Evolutionary conservation across 2,113 vertebrate genomes (phyloP).

Genomic region (Sinocyclocheilus rhinocerous): DNA sequence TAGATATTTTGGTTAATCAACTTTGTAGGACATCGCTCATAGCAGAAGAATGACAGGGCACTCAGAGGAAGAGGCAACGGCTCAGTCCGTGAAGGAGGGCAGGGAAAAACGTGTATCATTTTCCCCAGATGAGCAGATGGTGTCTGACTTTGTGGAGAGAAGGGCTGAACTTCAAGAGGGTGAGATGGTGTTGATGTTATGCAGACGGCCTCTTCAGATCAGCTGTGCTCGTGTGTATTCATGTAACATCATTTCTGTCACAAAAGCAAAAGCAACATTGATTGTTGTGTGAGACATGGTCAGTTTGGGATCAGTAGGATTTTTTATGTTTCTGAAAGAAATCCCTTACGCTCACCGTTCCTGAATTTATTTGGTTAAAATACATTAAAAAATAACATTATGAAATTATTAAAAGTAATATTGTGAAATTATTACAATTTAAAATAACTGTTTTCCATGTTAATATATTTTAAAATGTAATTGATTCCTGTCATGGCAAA

Average conservation of each 20-base stretch:
- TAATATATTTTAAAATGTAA: not conserved
- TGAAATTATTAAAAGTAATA: not conserved
- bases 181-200: constrained; percentile 58
- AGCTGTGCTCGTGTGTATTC: not conserved
- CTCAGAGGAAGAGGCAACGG: constrained; percentile 26
- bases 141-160: constrained; percentile 73
- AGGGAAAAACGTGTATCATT: constrained; percentile 75
- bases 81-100: constrained; percentile 53
- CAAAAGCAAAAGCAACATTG: not conserved
- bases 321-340: not conserved
- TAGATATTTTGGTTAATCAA: constrained; percentile 16
- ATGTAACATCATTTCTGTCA: constrained; percentile 11
- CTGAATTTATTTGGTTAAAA: not conserved
- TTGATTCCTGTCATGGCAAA: not conserved
- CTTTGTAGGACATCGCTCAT: constrained; percentile 1
- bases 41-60: constrained; percentile 53
- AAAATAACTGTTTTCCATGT: not conserved
- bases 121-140: constrained; percentile 74
- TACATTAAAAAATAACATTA: not conserved
- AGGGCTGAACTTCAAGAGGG: constrained; percentile 56
- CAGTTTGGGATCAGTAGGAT: not conserved
- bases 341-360: not conserved
- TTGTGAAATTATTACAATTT: not conserved
- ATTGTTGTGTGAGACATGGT: not conserved
- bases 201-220: not conserved